Conservation (phyloP, 2,888 invertebrate genomes). For the Rhagonycha fulva region DNA sequence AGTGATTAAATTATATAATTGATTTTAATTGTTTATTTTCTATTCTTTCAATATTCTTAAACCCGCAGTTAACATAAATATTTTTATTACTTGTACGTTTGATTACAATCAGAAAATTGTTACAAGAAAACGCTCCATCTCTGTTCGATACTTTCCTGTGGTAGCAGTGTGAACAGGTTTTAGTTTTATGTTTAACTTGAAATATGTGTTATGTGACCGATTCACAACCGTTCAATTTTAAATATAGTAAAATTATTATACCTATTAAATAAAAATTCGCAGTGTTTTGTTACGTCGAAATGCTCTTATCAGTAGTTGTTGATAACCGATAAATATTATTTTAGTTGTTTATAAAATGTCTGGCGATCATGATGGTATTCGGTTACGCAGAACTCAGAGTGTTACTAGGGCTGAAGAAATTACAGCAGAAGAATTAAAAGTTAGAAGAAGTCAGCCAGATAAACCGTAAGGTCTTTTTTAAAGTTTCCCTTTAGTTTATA, state of each 20-base stretch:
- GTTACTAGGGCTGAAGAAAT: slow-evolving; percentile 89
- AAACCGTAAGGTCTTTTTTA: slow-evolving; percentile 80
- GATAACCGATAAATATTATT: neutral
- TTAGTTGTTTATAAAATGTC: slow-evolving; percentile 40
- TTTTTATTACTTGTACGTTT: neutral
- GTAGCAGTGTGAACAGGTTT: neutral
- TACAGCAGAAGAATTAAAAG: slow-evolving; percentile 77
- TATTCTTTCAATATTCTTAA: neutral
- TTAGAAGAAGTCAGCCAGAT: slow-evolving; percentile 79
- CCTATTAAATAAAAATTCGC: neutral
- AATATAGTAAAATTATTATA: neutral
- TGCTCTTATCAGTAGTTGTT: neutral
- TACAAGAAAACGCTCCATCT: neutral
- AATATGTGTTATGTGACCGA: neutral
- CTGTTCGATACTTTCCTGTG: neutral
- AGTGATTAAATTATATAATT: neutral
- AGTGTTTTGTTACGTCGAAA: neutral
- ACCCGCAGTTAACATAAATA: neutral
- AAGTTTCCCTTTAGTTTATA: neutral
- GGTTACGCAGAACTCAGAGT: slow-evolving; percentile 79
- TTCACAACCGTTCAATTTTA: neutral
- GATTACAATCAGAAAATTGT: neutral
- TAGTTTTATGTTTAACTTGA: neutral
- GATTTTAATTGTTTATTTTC: neutral
- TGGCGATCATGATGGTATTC: slow-evolving; percentile 55